Evolutionary conservation across 2,113 vertebrate species (phyloP), one percentile per base, ranked within the genome.

Genomic region (Laticauda laticaudata): DNA sequence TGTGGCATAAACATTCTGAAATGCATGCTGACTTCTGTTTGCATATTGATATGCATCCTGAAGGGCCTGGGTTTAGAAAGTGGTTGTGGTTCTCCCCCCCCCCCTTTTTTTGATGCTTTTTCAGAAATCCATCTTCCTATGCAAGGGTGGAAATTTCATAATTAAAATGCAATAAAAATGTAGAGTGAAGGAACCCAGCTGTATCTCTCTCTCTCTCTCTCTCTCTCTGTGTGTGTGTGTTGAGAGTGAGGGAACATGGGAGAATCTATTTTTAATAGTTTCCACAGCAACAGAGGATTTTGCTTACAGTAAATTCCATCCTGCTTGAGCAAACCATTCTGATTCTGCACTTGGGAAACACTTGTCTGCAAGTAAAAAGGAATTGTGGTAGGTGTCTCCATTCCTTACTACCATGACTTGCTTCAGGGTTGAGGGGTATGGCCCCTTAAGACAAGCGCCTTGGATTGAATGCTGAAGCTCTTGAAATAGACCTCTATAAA

Each of bases 251-350:
- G 95, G 95, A 94, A 96, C 96, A 92, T 93, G 96, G 94, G 94
- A 95, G 96, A 93, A 97, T 97, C 98, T 98, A 97, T 98, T 98
- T 98, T 97, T 98, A 98, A 98, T 97, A 96, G 97, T 98, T 97
- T 97, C 97, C 97, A 96, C 97, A 96, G 98, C 92, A 96, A 98
- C 96, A 0, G 97, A 95, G 92, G 81, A 93, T 91, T 97, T 97
- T 98, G 97, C 98, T 98, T 98, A 98, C 97, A 95, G 96, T 95
- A 95, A 96, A 97, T 97, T 95, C 96, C 92, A 92, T 92, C 91
- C 94, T 94, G 94, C 92, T 94, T 94, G 94, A 95, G 5, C 91
- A 96, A 96, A 96, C 97, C 91, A 81, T 95, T 94, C 96, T 95
- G 92, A 91, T 95, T 96, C 96, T 96, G 94, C 93, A 94, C 97